A percentile compares a stretch with the other conserved stretches of the same genome.
phyloP scores from a whole-genome alignment of 2,888 invertebrate species.

The Cheiracanthium punctorium region DNA sequence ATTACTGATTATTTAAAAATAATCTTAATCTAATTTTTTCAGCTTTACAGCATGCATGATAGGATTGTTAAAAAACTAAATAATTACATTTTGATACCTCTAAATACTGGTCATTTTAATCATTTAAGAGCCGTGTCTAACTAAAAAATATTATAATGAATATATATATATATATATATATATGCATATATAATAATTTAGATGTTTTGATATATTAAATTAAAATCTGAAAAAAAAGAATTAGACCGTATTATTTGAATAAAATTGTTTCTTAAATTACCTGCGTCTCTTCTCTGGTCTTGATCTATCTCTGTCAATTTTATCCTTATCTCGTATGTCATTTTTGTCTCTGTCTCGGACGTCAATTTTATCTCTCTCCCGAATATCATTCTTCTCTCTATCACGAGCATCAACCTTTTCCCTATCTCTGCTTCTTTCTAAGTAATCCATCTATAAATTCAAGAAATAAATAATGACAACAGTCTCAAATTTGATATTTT shows the following conservation, averaged over 20 bases:
- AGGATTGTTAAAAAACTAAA: no score
- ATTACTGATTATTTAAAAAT: no score
- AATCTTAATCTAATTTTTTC: no score
- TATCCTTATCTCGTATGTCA: background rate
- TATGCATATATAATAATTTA: background rate
- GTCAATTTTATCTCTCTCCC: background rate
- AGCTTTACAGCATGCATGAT: no score
- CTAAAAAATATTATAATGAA: no score
- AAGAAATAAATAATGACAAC: background rate
- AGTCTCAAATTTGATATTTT: background rate
- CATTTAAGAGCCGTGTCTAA: no score
- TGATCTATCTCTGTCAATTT: constrained; percentile 20
- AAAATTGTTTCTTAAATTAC: constrained; percentile 6
- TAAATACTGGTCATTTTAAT: background rate
- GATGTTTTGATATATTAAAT: no score
- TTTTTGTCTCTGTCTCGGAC: background rate
- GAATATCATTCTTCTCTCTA: background rate
- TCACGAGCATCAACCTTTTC: background rate
- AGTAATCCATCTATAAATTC: constrained; percentile 10
- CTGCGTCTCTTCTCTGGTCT: constrained; percentile 49
- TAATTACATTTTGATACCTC: no score
- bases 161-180: background rate
- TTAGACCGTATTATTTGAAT: background rate
- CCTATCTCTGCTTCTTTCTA: constrained; percentile 3
- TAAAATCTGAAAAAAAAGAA: background rate